These are phyloP conservation scores for Zaprionus tsacasi DNA, from an alignment of 1,140 invertebrate genomes.

Conservation along the genomic window DNA sequence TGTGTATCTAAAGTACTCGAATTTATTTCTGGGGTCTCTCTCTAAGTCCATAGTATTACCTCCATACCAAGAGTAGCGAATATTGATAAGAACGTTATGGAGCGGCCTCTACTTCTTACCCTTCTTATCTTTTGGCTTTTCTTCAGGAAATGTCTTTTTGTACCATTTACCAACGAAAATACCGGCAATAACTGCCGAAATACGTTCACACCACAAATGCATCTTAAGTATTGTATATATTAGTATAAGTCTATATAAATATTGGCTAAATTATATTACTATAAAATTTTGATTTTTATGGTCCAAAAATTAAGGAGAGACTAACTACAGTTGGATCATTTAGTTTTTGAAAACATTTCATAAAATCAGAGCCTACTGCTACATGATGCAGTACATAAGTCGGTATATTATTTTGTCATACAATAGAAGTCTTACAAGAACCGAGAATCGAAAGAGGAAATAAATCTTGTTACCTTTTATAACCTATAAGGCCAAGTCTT, in stretches of 20 bases:
- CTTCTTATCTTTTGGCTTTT: slow-evolving; percentile 15
- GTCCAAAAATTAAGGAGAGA: not conserved
- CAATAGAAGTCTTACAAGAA: too few species aligned
- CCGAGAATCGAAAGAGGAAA: too few species aligned
- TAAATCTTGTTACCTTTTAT: too few species aligned
- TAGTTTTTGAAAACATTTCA: not conserved
- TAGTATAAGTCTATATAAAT: not conserved
- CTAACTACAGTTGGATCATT: not conserved
- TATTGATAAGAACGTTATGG: not conserved
- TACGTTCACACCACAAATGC: slow-evolving; percentile 68
- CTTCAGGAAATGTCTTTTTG: slow-evolving; percentile 55
- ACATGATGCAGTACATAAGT: too few species aligned
- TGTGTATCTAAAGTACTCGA: not conserved
- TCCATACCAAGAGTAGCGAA: not conserved
- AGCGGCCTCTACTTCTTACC: slow-evolving; percentile 22
- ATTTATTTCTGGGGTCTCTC: not conserved
- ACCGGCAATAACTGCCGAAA: slow-evolving; percentile 57
- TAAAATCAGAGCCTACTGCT: not conserved
- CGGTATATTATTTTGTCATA: too few species aligned
- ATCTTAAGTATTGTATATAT: slow-evolving; percentile 33
- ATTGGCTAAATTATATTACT: not conserved
- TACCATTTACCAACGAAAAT: slow-evolving; percentile 64
- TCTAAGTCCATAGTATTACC: not conserved
- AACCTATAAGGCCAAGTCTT: not conserved
- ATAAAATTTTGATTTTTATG: not conserved